Evolutionary conservation across 2,113 vertebrate species (phyloP), one percentile per base, ranked within the genome.

Genomic region (Rutilus rutilus): DNA sequence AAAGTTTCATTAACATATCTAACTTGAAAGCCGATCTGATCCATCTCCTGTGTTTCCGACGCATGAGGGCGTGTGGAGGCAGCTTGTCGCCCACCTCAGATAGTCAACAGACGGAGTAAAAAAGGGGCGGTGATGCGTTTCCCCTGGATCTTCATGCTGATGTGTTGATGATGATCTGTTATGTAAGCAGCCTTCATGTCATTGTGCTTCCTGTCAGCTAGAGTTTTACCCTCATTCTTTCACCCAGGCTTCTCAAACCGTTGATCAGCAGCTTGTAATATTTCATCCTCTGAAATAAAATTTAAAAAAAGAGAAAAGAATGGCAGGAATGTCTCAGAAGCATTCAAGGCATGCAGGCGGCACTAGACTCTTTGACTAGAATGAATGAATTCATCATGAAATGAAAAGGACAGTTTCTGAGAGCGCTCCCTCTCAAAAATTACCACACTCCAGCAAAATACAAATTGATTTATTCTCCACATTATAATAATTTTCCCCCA

Each of bases 81-180:
- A 50, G 81, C 81, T 30, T 80, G 83, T 78, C 71, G 79, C 74
- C 85, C 67, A 45, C 78, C 80, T 73, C 79, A 67, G 71, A 84
- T 57, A 52, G 54, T 69, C 47, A 45, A 42, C 83, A 69, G 76
- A 82, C 78, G 30, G 65, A 60, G 67, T 59, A 52, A 69, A 74
- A 78, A 80, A 69, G 71, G 50, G 85, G 50, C 52, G 25, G 42
- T 23, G 54, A 84, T 82, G 69, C 77, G 4, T 80, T 88, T 77
- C n/a, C 71, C 76, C 67, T 54, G 62, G 62, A 77, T 83, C 75
- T 21, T 74, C 78, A 62, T 17, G 36, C 78, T 76, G 81, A 82
- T 65, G 83, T 87, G 90, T 65, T 84, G 86, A 88, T 87, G 73
- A 80, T 87, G 82, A 85, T 86, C 65, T 77, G 62, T 86, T 90